Evolutionary conservation across 1,140 invertebrate species (phyloP).

Genomic region (Drosophila lacteicornis): DNA sequence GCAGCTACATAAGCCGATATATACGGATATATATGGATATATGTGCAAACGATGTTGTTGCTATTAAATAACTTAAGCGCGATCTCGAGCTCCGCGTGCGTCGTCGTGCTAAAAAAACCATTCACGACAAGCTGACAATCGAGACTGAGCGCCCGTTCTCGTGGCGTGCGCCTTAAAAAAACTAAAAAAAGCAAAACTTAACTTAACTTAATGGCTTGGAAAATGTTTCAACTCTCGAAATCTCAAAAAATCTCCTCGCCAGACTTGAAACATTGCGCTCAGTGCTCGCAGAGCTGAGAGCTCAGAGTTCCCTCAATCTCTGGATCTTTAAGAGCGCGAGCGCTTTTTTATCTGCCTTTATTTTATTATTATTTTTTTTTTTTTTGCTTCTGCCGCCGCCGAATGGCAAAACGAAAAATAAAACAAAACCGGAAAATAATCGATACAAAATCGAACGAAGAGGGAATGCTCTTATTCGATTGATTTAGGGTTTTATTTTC

Average conservation of each 20-base stretch:
- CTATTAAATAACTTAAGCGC: constrained; percentile 68
- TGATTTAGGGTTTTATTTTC: too few species aligned
- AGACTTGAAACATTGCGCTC: constrained; percentile 62
- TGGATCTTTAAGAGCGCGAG: constrained; percentile 58
- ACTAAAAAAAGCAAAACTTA: constrained; percentile 24
- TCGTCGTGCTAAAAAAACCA: constrained; percentile 74
- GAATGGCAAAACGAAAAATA: constrained; percentile 79
- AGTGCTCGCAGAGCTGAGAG: constrained; percentile 12
- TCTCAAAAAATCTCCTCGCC: constrained; percentile 28
- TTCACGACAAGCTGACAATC: constrained; percentile 82
- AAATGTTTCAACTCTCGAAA: constrained; percentile 72
- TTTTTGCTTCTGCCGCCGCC: constrained; percentile 21
- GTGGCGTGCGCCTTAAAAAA: constrained; percentile 77
- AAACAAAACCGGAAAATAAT: constrained; percentile 78
- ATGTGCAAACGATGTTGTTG: constrained; percentile 66
- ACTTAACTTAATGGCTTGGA: constrained; percentile 71
- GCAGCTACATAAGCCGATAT: constrained; percentile 34
- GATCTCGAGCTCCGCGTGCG: constrained; percentile 57
- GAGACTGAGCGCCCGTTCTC: constrained; percentile 78
- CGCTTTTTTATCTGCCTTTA: constrained; percentile 48
- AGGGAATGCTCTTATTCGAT: constrained; percentile 37
- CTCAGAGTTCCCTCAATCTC: constrained; percentile 13
- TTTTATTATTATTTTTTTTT: not conserved
- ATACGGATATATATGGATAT: constrained; percentile 42
- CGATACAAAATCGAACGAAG: constrained; percentile 26